These are phyloP conservation scores for Isotomurus palustris DNA, from an alignment of 2,888 invertebrate genomes.

Conservation along the genomic window DNA sequence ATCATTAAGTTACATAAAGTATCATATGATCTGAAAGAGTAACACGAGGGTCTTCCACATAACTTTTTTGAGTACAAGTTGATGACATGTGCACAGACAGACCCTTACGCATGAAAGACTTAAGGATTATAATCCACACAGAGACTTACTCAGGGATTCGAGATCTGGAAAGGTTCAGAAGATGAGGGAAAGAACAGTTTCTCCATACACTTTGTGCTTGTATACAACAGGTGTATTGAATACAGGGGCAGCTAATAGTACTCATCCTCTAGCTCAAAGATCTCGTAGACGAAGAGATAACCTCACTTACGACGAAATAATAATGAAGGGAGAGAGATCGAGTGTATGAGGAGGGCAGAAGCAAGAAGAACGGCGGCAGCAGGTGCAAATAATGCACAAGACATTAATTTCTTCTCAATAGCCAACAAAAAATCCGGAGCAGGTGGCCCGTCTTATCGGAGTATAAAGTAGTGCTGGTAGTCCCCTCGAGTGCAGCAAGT, in stretches of 20 bases:
- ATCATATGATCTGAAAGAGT: too few relatives aligned
- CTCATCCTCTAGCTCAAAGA: neutral
- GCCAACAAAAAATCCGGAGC: slow-evolving; percentile 37
- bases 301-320: too few relatives aligned
- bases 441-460: slow-evolving; percentile 33
- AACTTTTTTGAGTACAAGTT: neutral
- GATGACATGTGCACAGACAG: too few relatives aligned
- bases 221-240: neutral
- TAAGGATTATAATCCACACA: too few relatives aligned
- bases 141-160: too few relatives aligned
- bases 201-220: neutral
- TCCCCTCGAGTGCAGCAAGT: too few relatives aligned
- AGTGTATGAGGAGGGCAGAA: slow-evolving; percentile 3
- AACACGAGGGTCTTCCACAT: neutral
- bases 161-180: neutral
- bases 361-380: slow-evolving; percentile 36
- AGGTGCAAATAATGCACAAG: slow-evolving; percentile 45
- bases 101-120: too few relatives aligned
- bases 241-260: too few relatives aligned
- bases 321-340: too few relatives aligned
- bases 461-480: neutral
- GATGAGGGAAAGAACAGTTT: neutral
- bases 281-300: neutral
- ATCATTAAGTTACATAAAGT: too few relatives aligned
- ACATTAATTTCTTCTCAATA: slow-evolving; percentile 37